These are phyloP conservation scores for Dryocosmus kuriphilus DNA, from an alignment of 2,888 invertebrate genomes.

Conservation along the genomic window DNA sequence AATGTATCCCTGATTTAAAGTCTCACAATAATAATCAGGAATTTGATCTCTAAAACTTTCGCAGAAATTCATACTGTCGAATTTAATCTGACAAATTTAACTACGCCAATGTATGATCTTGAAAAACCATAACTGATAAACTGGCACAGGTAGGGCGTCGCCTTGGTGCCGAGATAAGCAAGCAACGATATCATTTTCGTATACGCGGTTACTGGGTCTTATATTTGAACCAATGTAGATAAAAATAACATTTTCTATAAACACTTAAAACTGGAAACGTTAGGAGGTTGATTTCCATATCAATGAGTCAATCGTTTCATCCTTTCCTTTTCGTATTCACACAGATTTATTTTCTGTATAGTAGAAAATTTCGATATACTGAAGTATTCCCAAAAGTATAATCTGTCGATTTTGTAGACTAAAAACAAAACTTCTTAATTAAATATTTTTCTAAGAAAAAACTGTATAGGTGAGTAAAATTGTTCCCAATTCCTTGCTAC, in stretches of 20 bases:
- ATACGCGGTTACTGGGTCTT: constrained; percentile 3
- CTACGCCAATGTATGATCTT: not conserved
- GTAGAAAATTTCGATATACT: too few species aligned
- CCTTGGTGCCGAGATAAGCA: constrained; percentile 22
- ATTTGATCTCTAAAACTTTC: too few species aligned
- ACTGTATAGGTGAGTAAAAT: not conserved
- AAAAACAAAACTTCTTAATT: not conserved
- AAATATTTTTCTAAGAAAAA: not conserved
- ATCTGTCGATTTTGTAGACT: not conserved
- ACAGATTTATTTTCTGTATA: too few species aligned
- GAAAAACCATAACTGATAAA: constrained; percentile 1
- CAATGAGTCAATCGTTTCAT: too few species aligned
- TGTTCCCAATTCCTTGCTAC: not conserved
- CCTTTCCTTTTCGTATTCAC: too few species aligned
- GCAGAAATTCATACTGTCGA: not conserved
- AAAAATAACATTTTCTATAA: not conserved
- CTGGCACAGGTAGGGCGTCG: constrained; percentile 11
- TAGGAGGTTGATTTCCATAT: too few species aligned
- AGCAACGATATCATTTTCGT: not conserved
- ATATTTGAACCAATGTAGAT: not conserved
- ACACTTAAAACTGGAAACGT: too few species aligned
- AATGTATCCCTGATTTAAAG: too few species aligned
- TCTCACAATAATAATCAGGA: too few species aligned
- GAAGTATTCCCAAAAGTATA: not conserved
- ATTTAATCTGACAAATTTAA: not conserved